Evolutionary conservation across 2,113 vertebrate species (phyloP), one percentile per base, ranked within the genome.

Genomic region (Holacanthus passer): DNA sequence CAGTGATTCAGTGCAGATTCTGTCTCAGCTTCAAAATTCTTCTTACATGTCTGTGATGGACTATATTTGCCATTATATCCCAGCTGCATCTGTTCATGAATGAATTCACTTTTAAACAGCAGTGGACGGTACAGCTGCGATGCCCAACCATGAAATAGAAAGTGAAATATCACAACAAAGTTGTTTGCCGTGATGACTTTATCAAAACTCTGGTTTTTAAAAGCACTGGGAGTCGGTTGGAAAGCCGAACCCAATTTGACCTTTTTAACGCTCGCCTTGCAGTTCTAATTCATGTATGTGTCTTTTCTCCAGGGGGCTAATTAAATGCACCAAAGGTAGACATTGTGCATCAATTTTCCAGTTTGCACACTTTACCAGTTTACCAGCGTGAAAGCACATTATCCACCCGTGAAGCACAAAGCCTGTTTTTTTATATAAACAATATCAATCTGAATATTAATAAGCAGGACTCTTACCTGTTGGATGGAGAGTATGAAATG

Each of bases 361-460:
- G 45, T 29, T 53, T 29, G 52, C 50, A 56, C 50, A 31, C 29
- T 24, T 45, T 43, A 35, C 37, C n/a, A 72, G 3, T 53, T 45
- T 39, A 82, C 62, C 65, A 64, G 50, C 39, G 27, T 39, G 47
- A 63, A 58, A 72, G 72, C 67, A 50, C 63, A 20, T 31, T 14
- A 85, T 73, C 16, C 53, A 64, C 65, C 58, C 24, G 3, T 32
- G 63, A 72, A 58, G 60, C 59, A 67, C 47, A 79, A 79, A 22
- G 29, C 37, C 31, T 71, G 63, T 39, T 39, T 56, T 39, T 39
- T 56, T 71, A 65, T 56, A 56, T 27, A 53, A 78, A 78, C 60
- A 48, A 64, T n/a, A 48, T 48, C 39, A n/a, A 37, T 17, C 19
- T 41, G 63, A 71, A 82, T 79, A 72, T 72, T 58, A 73, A 83